Base-by-base conservation (phyloP, 2,888 invertebrate genomes). In the Uropetala carovei region DNA sequence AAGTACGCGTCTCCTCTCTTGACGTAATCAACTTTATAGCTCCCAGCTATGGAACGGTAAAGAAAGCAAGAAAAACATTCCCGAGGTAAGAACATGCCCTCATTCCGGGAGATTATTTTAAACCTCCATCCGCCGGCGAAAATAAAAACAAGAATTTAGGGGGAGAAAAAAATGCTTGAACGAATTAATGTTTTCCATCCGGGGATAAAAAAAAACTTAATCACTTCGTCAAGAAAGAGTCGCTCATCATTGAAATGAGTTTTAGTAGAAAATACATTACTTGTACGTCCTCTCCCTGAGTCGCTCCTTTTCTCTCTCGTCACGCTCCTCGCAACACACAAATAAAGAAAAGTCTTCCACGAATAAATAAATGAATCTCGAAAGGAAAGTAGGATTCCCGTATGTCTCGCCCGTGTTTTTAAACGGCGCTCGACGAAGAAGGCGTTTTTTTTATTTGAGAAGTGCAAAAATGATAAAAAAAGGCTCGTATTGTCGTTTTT, bases 171-270 rank as follows among this genome's bases (percentile, higher is more conserved):
- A 27, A 27, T 27, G 27, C 27, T 75, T 9, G 27, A 75, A 75
- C 75, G 27, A 75, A 75, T 75, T 22, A 68, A 10, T 75, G 22
- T 75, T 75, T 27, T 27, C 27, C 22, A 27, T 75, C 75, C 27
- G 75, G 75, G 22, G 43, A 43, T 43, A 75, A 27, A 75, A 75
- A 27, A 75, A 75, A 75, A 10, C 75, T 75, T 22, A 75, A 75
- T 75, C 75, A 75, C 22, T 75, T 27, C 22, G 22, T 11, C 75
- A 75, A 75, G 75, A 75, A 75, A 27, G 75, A 27, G 27, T 89
- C 18, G 30, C 89, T 56, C 89, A 89, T 89, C 89, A n/a, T 43
- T 22, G 60, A 64, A 89, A 89, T 89, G 64, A 64, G 89, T 89
- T 89, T 75, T 22, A 9, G 75, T 27, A 22, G 27, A 75, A 75